Evolutionary conservation across 2,113 vertebrate genomes (phyloP).

Genomic region (Vanacampus margaritifer): DNA sequence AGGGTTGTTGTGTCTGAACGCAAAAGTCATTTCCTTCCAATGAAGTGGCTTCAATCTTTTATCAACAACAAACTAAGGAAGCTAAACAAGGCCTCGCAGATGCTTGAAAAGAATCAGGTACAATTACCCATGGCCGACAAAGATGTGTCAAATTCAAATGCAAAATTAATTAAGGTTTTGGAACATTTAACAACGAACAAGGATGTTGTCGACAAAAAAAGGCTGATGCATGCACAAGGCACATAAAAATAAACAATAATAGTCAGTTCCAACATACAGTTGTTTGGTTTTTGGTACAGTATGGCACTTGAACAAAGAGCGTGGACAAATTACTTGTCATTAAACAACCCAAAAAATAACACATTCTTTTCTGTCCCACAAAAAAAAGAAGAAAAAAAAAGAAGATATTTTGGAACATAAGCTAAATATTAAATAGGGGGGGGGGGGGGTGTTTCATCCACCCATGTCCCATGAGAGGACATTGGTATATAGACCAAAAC

Average conservation of each 20-base stretch:
- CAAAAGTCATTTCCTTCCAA: background rate
- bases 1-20: conserved; percentile 12
- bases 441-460: too few relatives aligned
- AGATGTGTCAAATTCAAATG: conserved; percentile 2
- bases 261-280: too few relatives aligned
- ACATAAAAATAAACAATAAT: too few relatives aligned
- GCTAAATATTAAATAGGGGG: too few relatives aligned
- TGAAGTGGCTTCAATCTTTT: background rate
- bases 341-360: too few relatives aligned
- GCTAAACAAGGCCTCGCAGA: background rate
- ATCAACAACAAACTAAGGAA: background rate
- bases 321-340: too few relatives aligned
- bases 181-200: background rate
- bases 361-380: too few relatives aligned
- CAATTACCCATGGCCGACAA: background rate
- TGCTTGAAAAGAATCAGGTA: background rate
- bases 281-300: too few relatives aligned
- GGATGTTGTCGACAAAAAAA: background rate
- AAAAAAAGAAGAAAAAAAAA: too few relatives aligned
- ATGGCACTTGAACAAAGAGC: too few relatives aligned
- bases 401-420: too few relatives aligned
- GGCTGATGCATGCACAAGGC: background rate
- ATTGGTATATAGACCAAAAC: background rate
- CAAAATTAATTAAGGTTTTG: background rate
- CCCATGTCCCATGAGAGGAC: too few relatives aligned